Evolutionary conservation across 2,888 invertebrate species (phyloP), one percentile per base, ranked within the genome.

Genomic region (Cheilosia pagana): DNA sequence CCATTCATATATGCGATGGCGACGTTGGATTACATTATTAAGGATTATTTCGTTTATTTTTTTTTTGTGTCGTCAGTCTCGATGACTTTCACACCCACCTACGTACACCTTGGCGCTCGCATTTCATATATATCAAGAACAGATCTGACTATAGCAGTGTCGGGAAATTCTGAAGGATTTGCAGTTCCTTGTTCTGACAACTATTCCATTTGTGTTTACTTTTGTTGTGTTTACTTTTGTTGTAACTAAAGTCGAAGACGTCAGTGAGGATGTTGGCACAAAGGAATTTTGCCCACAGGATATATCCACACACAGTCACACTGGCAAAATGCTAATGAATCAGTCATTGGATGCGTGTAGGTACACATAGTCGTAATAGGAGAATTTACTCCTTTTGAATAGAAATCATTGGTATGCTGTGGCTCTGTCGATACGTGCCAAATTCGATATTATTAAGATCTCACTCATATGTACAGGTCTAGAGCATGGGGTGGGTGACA

Each of bases 391-490:
- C 67, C 67, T 82, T 82, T 82, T 52, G 63, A 43, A 65, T 78
- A 35, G 55, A 60, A 85, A 71, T 71, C 75, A 85, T 85, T 85
- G 70, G 71, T 67, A 79, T 85, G 70, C 79, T 71, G 81, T 85
- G 85, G 85, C 79, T 60, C 67, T 71, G 70, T 59, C 63, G 43
- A 76, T 85, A 85, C 85, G 85, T 85, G 85, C 85, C 75, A 81
- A 85, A 85, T 76, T 62, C 55, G 67, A 81, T 81, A 76, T 81
- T 85, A 79, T 79, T 75, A 85, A 79, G 85, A 85, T 85, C 79
- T 71, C 70, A 59, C 43, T 31, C 28, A 48, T 43, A 63, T 52
- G 21, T 65, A 21, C 72, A 55, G 59, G 53, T 45, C 70, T 79
- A 23, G 75, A n/a, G 79, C 45, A 53, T 74, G 8, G 21, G 48